A percentile compares a stretch with the other conserved stretches of the same genome.
Conservation (phyloP, 2,888 invertebrate species). For the Papilio elwesi region DNA sequence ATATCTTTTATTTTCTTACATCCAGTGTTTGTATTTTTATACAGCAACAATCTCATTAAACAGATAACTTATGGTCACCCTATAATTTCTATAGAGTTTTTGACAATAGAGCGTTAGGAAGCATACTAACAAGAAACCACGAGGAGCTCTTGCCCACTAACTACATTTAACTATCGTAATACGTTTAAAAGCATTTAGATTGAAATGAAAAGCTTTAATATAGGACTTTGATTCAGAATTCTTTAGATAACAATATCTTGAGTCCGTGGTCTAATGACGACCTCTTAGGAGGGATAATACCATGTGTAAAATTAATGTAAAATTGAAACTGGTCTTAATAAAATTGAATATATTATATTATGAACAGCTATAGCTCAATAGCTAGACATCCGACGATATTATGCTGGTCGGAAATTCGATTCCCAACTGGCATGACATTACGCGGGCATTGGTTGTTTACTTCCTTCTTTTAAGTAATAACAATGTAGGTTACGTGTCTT, state of each 20-base stretch:
- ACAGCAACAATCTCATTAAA: no score
- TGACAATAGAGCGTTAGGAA: not conserved
- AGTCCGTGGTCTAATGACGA: slow-evolving; percentile 41
- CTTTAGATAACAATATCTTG: slow-evolving; percentile 50
- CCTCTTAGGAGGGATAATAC: slow-evolving; percentile 45
- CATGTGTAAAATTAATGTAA: slow-evolving; percentile 43
- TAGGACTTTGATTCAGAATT: slow-evolving; percentile 49
- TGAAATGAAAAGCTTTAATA: slow-evolving; percentile 47
- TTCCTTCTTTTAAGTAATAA: no score
- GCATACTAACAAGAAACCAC: not conserved
- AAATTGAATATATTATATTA: not conserved
- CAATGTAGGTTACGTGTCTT: no score
- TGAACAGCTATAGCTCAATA: not conserved
- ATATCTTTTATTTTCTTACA: no score
- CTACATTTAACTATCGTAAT: slow-evolving; percentile 58
- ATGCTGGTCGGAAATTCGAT: not conserved
- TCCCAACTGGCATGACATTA: no score
- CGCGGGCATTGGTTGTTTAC: no score
- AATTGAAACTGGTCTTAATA: slow-evolving; percentile 17
- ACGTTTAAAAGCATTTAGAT: slow-evolving; percentile 54
- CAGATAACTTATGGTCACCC: not conserved
- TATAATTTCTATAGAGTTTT: not conserved
- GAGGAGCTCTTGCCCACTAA: slow-evolving; percentile 6
- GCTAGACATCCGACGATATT: not conserved
- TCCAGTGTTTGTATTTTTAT: no score